Conservation (phyloP, 53 echinoderm and acorn worm species). For the Glandiceps talaboti region DNA sequence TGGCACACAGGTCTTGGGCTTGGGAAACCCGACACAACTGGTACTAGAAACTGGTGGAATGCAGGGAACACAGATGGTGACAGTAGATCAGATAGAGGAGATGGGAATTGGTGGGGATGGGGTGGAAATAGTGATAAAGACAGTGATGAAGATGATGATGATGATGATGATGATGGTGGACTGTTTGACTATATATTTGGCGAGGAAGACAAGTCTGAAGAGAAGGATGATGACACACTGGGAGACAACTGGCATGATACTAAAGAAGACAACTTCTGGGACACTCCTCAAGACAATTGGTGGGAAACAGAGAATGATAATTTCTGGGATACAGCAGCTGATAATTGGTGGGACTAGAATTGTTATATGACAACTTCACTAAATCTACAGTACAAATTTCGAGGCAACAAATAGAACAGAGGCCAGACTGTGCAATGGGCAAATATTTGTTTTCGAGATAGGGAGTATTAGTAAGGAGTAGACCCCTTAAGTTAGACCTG, state of each 20-base stretch:
- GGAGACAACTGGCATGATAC: background rate
- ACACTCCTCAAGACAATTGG: background rate
- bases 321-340: background rate
- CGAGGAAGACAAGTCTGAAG: background rate
- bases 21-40: background rate
- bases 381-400: too few species aligned
- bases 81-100: background rate
- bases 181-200: too few species aligned
- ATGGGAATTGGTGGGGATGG: background rate
- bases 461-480: too few species aligned
- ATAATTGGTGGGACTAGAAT: background rate
- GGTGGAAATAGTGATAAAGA: background rate
- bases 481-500: too few species aligned
- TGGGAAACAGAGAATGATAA: background rate
- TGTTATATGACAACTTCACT: too few species aligned
- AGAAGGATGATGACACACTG: background rate
- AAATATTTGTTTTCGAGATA: too few species aligned
- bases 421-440: too few species aligned
- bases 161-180: background rate
- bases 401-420: too few species aligned
- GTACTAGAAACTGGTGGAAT: background rate
- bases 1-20: background rate
- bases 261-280: background rate
- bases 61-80: background rate
- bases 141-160: background rate